A percentile compares a stretch with the other conserved stretches of the same genome.
Evolutionary conservation across 2,797 vertebrate genomes (phyloP).

Genomic region (Lepus oiostolus): DNA sequence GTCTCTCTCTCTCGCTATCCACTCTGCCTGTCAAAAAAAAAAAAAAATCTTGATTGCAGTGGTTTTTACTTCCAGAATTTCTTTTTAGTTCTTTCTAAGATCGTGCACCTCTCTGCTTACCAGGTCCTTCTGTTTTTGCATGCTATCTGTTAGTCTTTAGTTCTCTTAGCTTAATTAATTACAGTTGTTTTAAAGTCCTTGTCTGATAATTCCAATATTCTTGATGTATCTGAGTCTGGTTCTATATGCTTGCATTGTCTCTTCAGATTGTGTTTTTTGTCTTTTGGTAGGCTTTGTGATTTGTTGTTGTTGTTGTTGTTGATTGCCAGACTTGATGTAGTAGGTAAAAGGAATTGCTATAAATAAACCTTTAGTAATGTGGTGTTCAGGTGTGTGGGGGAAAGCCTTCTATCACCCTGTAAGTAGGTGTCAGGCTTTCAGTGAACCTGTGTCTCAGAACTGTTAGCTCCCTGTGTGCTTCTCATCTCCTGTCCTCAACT

Average conservation of each 20-base stretch:
- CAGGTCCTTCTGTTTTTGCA: background rate
- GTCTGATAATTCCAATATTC: background rate
- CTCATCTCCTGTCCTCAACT: background rate
- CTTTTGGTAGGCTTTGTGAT: background rate
- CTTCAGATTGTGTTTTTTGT: background rate
- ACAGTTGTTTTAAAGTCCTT: background rate
- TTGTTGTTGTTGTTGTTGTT: background rate
- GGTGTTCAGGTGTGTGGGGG: background rate
- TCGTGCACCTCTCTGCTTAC: background rate
- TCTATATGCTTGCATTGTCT: background rate
- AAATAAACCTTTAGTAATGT: background rate
- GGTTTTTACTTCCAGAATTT: background rate
- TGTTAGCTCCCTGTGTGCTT: background rate
- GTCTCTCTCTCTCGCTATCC: too few relatives aligned
- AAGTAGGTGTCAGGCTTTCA: background rate
- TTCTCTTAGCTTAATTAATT: background rate
- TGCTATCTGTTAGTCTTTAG: background rate
- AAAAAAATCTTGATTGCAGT: background rate
- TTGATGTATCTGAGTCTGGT: background rate
- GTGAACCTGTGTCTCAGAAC: background rate
- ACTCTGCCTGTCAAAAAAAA: too few relatives aligned
- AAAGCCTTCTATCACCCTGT: background rate
- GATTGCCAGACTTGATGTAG: background rate
- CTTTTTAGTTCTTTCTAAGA: background rate
- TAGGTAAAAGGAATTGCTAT: background rate